Conservation (phyloP, 1,140 invertebrate genomes). For the Alviniconcha marisindica region DNA sequence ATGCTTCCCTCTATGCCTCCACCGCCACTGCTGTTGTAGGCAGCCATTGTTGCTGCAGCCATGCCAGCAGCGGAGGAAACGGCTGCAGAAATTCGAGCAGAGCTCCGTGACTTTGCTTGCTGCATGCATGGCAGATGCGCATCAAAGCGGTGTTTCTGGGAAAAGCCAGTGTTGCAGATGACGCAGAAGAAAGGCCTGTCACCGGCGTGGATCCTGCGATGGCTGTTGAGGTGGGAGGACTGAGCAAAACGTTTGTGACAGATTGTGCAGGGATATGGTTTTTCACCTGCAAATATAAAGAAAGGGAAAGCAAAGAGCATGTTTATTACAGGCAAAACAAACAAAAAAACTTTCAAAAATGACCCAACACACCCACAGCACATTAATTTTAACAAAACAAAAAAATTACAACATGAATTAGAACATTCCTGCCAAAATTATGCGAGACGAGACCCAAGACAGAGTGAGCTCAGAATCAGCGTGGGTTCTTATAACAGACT, state of each 20-base stretch:
- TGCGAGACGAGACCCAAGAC: no score
- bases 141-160: constrained; percentile 51
- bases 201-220: constrained; percentile 56
- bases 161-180: constrained; percentile 54
- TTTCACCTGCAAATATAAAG: constrained; percentile 38
- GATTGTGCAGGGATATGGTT: constrained; percentile 52
- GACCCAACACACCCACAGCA: no score
- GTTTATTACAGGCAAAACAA: no score
- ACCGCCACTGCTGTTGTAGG: background rate
- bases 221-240: constrained; percentile 53
- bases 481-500: no score
- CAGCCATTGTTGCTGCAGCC: background rate
- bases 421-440: no score
- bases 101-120: constrained; percentile 15
- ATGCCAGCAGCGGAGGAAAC: background rate
- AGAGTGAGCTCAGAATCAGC: no score
- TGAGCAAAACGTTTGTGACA: constrained; percentile 58
- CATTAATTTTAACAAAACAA: no score
- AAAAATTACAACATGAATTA: no score
- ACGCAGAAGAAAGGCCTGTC: constrained; percentile 56
- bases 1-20: background rate
- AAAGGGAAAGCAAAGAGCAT: background rate
- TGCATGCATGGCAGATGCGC: constrained; percentile 39
- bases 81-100: constrained; percentile 17
- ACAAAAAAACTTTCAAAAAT: no score